These are phyloP conservation scores for Diabrotica balteata DNA, from an alignment of 2,888 invertebrate genomes.

Conservation along the genomic window DNA sequence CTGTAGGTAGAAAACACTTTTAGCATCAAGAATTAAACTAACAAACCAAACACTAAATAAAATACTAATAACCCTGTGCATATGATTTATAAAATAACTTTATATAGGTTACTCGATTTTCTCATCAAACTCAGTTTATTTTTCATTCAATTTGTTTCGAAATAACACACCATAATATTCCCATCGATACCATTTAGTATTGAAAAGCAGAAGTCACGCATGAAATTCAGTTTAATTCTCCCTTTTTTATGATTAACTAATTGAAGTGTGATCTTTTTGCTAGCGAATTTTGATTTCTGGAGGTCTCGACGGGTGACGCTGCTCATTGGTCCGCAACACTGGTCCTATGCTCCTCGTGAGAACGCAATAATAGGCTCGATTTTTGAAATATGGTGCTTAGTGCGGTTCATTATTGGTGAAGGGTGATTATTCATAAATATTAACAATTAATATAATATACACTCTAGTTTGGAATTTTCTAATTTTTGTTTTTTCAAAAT, in stretches of 20 bases:
- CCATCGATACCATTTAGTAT: constrained; percentile 30
- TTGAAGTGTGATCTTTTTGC: constrained; percentile 53
- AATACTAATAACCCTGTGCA: no score
- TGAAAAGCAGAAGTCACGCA: constrained; percentile 36
- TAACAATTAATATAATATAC: no score
- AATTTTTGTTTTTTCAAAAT: no score
- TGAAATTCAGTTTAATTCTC: constrained; percentile 42
- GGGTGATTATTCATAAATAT: background rate
- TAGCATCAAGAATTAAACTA: no score
- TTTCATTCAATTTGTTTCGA: background rate
- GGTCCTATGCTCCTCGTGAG: constrained; percentile 53
- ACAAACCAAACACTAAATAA: no score
- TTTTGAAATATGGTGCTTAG: constrained; percentile 41
- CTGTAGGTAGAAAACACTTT: no score
- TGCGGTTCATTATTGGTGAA: constrained; percentile 18
- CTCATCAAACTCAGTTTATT: background rate
- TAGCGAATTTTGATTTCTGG: constrained; percentile 51
- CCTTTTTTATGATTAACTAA: constrained; percentile 49
- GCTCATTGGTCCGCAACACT: constrained; percentile 57
- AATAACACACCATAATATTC: constrained; percentile 21
- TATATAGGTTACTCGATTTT: no score
- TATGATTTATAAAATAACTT: no score
- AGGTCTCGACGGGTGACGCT: constrained; percentile 53
- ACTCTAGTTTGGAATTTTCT: no score
- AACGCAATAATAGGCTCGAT: constrained; percentile 43